Percentiles rank a stretch among this genome's conserved stretches.
phyloP scores from a whole-genome alignment of 2,797 vertebrate genomes.

The Synaphobranchus kaupii region DNA sequence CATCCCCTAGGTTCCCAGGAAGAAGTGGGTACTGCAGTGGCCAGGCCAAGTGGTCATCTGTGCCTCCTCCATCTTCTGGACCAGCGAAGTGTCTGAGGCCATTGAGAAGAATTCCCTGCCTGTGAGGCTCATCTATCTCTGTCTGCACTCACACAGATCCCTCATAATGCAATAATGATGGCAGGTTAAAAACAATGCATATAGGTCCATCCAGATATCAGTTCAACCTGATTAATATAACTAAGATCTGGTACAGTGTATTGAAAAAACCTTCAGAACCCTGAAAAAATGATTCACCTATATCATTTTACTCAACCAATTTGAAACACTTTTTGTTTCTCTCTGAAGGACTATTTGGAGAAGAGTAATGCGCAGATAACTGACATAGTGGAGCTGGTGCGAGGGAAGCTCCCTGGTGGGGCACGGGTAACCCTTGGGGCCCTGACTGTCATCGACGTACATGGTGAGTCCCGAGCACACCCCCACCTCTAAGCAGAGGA shows the following conservation, averaged over 20 bases:
- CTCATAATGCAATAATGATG: conserved; percentile 3
- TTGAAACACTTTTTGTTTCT: neutral
- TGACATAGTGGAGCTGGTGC: conserved; percentile 87
- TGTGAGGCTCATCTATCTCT: conserved; percentile 63
- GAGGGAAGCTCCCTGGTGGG: conserved; percentile 86
- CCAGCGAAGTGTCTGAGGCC: conserved; percentile 84
- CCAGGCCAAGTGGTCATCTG: conserved; percentile 93
- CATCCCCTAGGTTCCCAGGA: conserved; percentile 78
- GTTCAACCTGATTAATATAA: neutral
- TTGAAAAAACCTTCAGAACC: neutral
- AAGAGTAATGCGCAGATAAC: conserved; percentile 85
- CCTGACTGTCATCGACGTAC: conserved; percentile 90
- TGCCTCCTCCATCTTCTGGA: conserved; percentile 91
- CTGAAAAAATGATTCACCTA: neutral
- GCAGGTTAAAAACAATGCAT: neutral
- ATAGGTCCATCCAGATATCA: neutral
- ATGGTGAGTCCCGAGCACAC: conserved; percentile 70
- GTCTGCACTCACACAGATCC: conserved; percentile 3
- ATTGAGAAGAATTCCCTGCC: conserved; percentile 73
- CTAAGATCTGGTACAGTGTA: neutral
- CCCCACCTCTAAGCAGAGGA: conserved; percentile 20
- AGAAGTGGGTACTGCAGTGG: conserved; percentile 90
- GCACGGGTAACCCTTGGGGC: conserved; percentile 87
- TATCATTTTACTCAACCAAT: neutral
- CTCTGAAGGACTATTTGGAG: conserved; percentile 77